Evolutionary conservation across 2,113 vertebrate genomes (phyloP), one percentile per base, ranked within the genome.

Genomic region (Ceyx melanurus): DNA sequence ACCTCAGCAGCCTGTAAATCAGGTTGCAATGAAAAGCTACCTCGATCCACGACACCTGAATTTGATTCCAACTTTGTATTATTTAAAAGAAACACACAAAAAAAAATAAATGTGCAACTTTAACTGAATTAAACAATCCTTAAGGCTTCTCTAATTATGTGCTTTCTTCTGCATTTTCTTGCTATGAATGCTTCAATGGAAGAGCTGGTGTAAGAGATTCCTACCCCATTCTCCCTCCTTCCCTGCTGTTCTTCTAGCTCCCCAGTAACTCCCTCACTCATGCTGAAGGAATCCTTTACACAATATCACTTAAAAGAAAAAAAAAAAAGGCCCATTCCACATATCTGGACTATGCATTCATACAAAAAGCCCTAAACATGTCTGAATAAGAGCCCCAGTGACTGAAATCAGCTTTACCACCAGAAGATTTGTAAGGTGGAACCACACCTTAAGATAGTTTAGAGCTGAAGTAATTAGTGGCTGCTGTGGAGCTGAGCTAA

Each of bases 381-480:
- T 5, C 25, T 6, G 4, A 68, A 37, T 76, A 80, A 85, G 13
- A 82, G 15, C 61, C 48, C 45, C 3, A 65, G 45, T 33, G 45
- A 80, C 26, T 87, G 72, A 58, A 91, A 61, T 13, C 75, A 45
- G 17, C 15, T 82, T 70, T 82, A n/a, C 23, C 40, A 91, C 76
- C 67, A 66, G 54, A 76, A 92, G 22, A 80, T 80, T 82, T 80
- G 50, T 89, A 80, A 89, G 4, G 4, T 58, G 56, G 79, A 91
- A 80, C 54, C 50, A 87, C 74, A 96, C 81, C 91, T 94, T 85
- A 82, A 65, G 86, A 76, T 83, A 87, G n/a, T 86, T 96, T 72
- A 92, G 83, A 88, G 93, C 89, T 93, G 71, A 94, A 91, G 60
- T 89, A 92, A 96, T 97, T 95, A 96, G 88, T 43, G 70, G 22